A percentile compares a stretch with the other conserved stretches of the same genome.
These are phyloP conservation scores for Oscheius sp. DNA, from an alignment of 2,888 invertebrate species.

Conservation along the genomic window DNA sequence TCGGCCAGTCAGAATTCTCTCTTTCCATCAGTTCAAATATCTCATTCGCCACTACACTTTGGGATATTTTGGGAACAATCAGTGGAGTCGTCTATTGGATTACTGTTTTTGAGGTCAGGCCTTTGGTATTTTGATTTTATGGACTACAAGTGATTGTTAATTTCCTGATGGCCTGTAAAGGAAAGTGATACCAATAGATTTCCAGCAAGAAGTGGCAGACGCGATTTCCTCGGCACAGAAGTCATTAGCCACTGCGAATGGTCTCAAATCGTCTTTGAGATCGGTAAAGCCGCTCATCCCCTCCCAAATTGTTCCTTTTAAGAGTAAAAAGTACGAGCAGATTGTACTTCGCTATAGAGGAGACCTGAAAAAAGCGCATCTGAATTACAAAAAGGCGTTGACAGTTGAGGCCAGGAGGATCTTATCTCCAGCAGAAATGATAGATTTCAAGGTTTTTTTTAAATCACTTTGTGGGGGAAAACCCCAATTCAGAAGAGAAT, in stretches of 20 bases:
- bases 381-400: not conserved
- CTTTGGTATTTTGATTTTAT: not conserved
- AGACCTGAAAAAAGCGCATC: not conserved
- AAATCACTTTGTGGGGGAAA: too few species aligned
- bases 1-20: too few species aligned
- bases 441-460: too few species aligned
- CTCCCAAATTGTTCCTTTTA: not conserved
- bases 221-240: not conserved
- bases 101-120: not conserved
- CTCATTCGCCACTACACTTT: too few species aligned
- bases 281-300: not conserved
- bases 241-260: not conserved
- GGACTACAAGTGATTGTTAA: too few species aligned
- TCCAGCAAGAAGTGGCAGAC: not conserved
- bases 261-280: not conserved
- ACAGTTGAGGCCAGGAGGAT: not conserved
- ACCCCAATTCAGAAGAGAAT: too few species aligned
- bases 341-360: not conserved
- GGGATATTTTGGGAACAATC: constrained; percentile 1
- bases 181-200: not conserved
- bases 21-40: too few species aligned
- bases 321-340: not conserved
- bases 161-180: too few species aligned
- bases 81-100: not conserved
- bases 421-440: too few species aligned